phyloP scores from a whole-genome alignment of 2,888 invertebrate genomes.

The Cerastis rubricosa region DNA sequence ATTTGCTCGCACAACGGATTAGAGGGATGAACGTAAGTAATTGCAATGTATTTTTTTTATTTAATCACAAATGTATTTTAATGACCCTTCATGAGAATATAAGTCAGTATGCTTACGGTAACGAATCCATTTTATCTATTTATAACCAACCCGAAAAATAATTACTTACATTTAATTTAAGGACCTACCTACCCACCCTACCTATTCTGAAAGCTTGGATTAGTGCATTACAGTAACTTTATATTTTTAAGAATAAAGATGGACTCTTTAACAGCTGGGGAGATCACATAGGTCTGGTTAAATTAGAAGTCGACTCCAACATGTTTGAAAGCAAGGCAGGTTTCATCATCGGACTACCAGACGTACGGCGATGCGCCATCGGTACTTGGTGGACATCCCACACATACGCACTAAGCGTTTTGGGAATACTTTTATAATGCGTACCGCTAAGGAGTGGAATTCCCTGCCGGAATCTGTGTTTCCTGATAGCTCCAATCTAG shows the following conservation, averaged over 20 bases:
- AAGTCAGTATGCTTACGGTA: background rate
- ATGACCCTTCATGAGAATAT: background rate
- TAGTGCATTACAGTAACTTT: background rate
- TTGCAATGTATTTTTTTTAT: conserved; percentile 33
- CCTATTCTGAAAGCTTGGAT: background rate
- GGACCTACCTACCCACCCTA: too few relatives aligned
- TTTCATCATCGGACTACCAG: too few relatives aligned
- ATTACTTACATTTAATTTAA: background rate
- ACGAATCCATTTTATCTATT: background rate
- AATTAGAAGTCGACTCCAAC: background rate
- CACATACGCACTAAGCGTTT: too few relatives aligned
- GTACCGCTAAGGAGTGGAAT: too few relatives aligned
- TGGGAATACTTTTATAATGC: too few relatives aligned
- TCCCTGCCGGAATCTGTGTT: too few relatives aligned
- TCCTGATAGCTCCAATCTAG: too few relatives aligned
- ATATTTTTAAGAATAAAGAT: background rate
- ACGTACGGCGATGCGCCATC: too few relatives aligned
- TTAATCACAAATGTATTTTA: conserved; percentile 24
- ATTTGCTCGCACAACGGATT: conserved; percentile 27
- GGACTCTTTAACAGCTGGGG: background rate
- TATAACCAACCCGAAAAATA: background rate
- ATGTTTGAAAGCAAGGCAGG: background rate
- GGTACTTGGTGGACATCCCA: too few relatives aligned
- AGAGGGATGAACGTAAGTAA: conserved; percentile 40
- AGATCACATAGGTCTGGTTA: background rate